Evolutionary conservation across 2,888 invertebrate species (phyloP).

Genomic region (Sisyra nigra): DNA sequence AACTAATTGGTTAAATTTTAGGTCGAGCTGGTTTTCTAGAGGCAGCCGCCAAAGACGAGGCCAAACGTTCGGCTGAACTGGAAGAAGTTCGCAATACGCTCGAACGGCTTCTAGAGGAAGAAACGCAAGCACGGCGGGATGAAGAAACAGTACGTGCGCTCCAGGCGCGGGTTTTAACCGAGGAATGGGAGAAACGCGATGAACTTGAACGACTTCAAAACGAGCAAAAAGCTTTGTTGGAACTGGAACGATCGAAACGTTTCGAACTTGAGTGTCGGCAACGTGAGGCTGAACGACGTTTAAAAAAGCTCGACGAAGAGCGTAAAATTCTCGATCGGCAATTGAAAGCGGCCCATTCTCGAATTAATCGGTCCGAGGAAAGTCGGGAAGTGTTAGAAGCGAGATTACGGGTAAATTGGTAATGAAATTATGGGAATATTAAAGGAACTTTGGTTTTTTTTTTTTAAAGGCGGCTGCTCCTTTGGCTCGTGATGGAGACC

Average conservation of each 20-base stretch:
- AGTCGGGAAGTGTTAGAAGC: slow-evolving; percentile 40
- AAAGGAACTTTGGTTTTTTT: no score
- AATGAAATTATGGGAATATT: no score
- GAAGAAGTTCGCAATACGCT: slow-evolving; percentile 52
- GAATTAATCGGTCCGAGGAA: slow-evolving; percentile 50
- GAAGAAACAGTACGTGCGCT: slow-evolving; percentile 63
- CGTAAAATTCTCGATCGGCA: slow-evolving; percentile 52
- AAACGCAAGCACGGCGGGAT: slow-evolving; percentile 68
- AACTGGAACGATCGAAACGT: slow-evolving; percentile 57
- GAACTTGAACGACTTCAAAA: slow-evolving; percentile 64
- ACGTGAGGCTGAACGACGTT: slow-evolving; percentile 49
- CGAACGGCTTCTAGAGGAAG: slow-evolving; percentile 58
- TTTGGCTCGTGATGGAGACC: slow-evolving; percentile 36
- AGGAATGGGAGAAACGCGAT: slow-evolving; percentile 73
- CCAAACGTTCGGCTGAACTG: slow-evolving; percentile 53
- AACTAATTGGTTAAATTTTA: slow-evolving; percentile 18
- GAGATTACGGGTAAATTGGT: slow-evolving; percentile 27
- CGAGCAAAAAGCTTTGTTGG: slow-evolving; percentile 55
- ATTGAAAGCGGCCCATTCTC: slow-evolving; percentile 47
- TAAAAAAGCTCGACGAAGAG: slow-evolving; percentile 55
- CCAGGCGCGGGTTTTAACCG: slow-evolving; percentile 56
- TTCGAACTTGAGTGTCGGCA: slow-evolving; percentile 57
- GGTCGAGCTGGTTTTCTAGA: slow-evolving; percentile 45
- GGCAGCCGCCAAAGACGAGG: slow-evolving; percentile 52
- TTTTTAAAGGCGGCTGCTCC: slow-evolving; percentile 40